A percentile compares a stretch with the other conserved stretches of the same genome.
Evolutionary conservation across 2,888 invertebrate genomes (phyloP).

Genomic region (Nymphalis polychloros): DNA sequence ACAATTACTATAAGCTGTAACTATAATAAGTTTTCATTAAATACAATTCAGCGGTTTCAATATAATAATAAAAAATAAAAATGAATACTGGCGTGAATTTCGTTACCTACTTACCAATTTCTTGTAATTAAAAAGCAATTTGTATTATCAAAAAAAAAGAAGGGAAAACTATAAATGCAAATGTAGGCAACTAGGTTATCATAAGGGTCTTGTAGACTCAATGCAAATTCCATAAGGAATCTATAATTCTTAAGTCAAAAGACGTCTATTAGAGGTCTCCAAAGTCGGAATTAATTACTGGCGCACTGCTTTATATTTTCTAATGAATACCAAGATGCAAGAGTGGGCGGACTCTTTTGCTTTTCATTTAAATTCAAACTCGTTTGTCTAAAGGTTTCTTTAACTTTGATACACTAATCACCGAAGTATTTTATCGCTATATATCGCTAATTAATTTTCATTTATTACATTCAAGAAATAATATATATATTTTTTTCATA

Average conservation of each 20-base stretch:
- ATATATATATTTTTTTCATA: not conserved
- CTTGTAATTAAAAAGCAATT: too few species aligned
- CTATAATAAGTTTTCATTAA: too few species aligned
- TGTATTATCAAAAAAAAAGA: too few species aligned
- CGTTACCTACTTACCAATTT: too few species aligned
- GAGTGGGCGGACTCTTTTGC: not conserved
- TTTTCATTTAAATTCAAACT: not conserved
- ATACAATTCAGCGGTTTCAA: too few species aligned
- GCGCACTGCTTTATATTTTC: not conserved
- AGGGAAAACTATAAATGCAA: too few species aligned
- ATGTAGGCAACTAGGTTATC: too few species aligned
- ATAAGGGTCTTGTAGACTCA: not conserved
- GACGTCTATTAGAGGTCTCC: not conserved
- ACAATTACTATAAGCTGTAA: too few species aligned
- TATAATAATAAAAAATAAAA: too few species aligned
- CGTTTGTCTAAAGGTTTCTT: not conserved
- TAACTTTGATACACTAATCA: not conserved
- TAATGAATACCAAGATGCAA: slow-evolving; percentile 3
- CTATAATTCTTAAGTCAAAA: not conserved
- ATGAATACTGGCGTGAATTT: too few species aligned
- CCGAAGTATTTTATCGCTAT: not conserved
- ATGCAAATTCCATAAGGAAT: not conserved
- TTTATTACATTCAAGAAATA: not conserved
- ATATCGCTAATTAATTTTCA: not conserved
- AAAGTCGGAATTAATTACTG: not conserved